Percentiles rank a stretch among this genome's conserved stretches.
phyloP scores from a whole-genome alignment of 92 coral and sea anemone genomes.

The Pocillopora meandrina region DNA sequence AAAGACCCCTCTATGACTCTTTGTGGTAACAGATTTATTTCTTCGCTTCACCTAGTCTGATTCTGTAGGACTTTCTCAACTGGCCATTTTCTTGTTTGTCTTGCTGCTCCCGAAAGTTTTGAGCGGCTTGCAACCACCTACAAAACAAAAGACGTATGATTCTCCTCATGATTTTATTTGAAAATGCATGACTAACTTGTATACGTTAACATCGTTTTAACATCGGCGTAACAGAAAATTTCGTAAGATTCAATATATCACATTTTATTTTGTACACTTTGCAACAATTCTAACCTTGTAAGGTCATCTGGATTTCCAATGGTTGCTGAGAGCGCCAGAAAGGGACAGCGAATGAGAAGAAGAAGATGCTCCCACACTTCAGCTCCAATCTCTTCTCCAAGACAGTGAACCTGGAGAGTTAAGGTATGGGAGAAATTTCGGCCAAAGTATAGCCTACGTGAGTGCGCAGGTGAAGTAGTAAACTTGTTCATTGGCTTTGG shows the following conservation, averaged over 20 bases:
- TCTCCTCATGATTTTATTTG: background rate
- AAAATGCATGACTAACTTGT: too few species aligned
- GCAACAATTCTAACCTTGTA: background rate
- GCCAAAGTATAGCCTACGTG: too few species aligned
- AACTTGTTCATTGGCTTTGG: too few species aligned
- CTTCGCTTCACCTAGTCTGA: conserved; percentile 18
- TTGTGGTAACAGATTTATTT: too few species aligned
- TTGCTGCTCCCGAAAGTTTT: conserved; percentile 47
- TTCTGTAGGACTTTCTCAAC: conserved; percentile 36
- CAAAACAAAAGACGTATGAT: background rate
- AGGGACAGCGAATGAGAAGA: conserved; percentile 69
- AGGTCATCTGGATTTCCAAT: conserved; percentile 40
- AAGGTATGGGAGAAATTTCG: background rate
- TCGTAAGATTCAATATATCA: too few species aligned
- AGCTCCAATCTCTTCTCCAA: conserved; percentile 83
- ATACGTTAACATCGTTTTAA: too few species aligned
- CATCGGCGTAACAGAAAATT: too few species aligned
- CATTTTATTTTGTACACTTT: too few species aligned
- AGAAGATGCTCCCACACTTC: conserved; percentile 82
- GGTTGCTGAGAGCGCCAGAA: conserved; percentile 64
- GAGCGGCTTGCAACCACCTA: conserved; percentile 62
- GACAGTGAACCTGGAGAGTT: conserved; percentile 61
- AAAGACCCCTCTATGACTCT: too few species aligned
- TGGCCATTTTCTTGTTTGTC: conserved; percentile 19
- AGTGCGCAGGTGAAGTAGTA: too few species aligned